phyloP scores from a whole-genome alignment of 2,113 vertebrate species.

The Okapia johnstoni region DNA sequence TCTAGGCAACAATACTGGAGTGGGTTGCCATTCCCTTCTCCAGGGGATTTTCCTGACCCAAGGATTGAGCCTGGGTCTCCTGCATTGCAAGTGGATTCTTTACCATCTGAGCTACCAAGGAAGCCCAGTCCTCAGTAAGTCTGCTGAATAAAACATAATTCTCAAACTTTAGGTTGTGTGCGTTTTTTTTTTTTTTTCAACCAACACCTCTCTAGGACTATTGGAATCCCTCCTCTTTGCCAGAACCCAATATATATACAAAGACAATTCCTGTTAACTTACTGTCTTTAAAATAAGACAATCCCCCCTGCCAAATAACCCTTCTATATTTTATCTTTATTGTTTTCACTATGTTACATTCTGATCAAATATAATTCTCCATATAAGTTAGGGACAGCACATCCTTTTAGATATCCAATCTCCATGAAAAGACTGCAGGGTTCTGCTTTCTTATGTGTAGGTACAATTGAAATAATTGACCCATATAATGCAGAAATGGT shows the following conservation, averaged over 20 bases:
- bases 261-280: neutral
- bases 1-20: neutral
- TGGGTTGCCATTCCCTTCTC: neutral
- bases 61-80: neutral
- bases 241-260: neutral
- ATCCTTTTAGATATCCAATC: neutral
- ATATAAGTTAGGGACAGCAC: rapidly evolving
- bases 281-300: neutral
- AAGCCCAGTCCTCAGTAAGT: neutral
- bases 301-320: neutral
- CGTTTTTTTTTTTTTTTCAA: neutral
- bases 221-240: neutral
- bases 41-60: neutral
- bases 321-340: neutral
- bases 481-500: rapidly evolving
- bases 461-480: neutral
- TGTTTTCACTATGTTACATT: neutral
- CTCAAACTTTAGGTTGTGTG: neutral
- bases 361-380: neutral
- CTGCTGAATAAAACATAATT: neutral
- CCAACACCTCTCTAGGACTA: neutral
- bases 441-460: neutral
- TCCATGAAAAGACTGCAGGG: neutral
- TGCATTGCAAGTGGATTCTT: neutral
- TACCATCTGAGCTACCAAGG: neutral